phyloP scores from a whole-genome alignment of 2,113 vertebrate genomes.

The Hoplias malabaricus region DNA sequence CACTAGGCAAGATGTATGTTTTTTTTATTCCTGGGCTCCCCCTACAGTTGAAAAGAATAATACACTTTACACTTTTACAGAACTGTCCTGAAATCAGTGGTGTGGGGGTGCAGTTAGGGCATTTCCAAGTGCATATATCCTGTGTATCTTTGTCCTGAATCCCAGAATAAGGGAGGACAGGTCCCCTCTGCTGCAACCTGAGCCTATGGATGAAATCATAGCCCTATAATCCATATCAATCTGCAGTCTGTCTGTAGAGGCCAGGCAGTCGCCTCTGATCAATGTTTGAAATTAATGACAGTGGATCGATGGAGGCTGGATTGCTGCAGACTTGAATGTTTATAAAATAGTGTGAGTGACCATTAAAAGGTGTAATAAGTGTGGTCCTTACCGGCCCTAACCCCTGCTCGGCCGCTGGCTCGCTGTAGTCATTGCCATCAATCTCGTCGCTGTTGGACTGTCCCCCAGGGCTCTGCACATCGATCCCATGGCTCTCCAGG shows the following conservation, averaged over 20 bases:
- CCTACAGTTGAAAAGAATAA: too few species aligned
- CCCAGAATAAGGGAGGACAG: constrained; percentile 72
- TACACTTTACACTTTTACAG: too few species aligned
- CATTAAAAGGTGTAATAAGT: not conserved
- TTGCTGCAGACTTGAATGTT: not conserved
- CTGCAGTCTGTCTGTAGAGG: constrained; percentile 11
- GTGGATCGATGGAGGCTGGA: not conserved
- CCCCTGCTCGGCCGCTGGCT: constrained; percentile 76
- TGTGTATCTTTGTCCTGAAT: not conserved
- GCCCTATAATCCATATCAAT: constrained; percentile 49
- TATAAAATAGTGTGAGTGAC: not conserved
- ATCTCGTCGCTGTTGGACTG: constrained; percentile 97
- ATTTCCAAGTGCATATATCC: not conserved
- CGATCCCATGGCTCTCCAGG: constrained; percentile 98
- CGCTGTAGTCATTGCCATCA: constrained; percentile 92
- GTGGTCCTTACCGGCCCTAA: constrained; percentile 26
- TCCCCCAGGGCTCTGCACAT: constrained; percentile 96
- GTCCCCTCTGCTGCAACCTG: constrained; percentile 67
- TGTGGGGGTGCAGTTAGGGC: not conserved
- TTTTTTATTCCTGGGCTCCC: too few species aligned
- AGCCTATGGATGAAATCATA: constrained; percentile 65
- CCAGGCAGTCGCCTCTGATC: not conserved
- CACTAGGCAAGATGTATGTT: too few species aligned
- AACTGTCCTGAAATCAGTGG: too few species aligned
- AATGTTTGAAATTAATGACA: not conserved